Percentiles rank a stretch among this genome's conserved stretches.
These are phyloP conservation scores for Salvelinus fontinalis DNA, from an alignment of 2,113 vertebrate genomes.

Conservation along the genomic window DNA sequence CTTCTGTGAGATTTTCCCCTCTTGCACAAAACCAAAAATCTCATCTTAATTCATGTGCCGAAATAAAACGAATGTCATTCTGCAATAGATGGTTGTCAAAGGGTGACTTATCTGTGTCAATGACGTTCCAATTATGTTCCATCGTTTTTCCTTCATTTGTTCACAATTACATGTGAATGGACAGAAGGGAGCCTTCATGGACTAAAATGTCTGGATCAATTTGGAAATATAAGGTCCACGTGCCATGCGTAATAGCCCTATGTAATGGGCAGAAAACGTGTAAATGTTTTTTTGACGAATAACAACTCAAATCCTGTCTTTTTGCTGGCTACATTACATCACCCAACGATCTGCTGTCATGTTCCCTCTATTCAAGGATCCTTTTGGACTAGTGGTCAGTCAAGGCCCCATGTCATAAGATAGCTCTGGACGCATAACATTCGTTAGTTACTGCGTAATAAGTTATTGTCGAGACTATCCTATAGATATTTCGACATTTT, in stretches of 20 bases:
- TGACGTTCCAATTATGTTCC: not conserved
- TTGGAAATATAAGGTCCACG: too few species aligned
- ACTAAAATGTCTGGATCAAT: not conserved
- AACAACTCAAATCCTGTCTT: not conserved
- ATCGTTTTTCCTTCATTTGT: not conserved
- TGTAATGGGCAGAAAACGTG: not conserved
- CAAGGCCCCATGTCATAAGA: too few species aligned
- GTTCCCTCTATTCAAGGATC: too few species aligned
- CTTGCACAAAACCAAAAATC: constrained; percentile 8
- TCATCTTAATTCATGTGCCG: not conserved
- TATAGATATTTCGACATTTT: too few species aligned
- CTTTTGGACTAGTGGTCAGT: too few species aligned
- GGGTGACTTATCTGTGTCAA: not conserved
- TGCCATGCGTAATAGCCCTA: too few species aligned
- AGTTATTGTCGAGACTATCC: too few species aligned
- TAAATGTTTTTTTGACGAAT: not conserved
- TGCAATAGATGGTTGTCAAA: constrained; percentile 8
- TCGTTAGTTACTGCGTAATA: too few species aligned
- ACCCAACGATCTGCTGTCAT: not conserved
- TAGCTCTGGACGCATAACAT: too few species aligned
- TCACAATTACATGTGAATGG: not conserved
- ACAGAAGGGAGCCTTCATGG: not conserved
- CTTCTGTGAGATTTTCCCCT: constrained; percentile 13
- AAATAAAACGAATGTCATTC: too few species aligned
- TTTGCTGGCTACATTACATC: not conserved